Evolutionary conservation across 2,113 vertebrate species (phyloP), one percentile per base, ranked within the genome.

Genomic region (Zootoca vivipara): DNA sequence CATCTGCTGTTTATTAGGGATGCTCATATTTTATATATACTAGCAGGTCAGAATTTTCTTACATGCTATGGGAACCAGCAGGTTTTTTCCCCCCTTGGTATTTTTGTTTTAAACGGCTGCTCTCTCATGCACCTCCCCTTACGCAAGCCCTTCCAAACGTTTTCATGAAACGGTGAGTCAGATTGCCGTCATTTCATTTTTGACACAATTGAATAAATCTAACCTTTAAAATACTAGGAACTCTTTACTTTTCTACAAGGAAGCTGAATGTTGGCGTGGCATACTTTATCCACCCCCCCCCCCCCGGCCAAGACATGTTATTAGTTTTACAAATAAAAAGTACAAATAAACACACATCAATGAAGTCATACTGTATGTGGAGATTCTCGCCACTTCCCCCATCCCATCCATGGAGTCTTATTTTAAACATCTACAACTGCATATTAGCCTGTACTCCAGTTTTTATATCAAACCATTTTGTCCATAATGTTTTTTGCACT

Each of bases 1-100:
- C 96, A 93, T 95, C 95, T 95, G 95, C 93, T 89, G 92, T 90
- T 91, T 93, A 88, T 93, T 93, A 94, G 93, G 58, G 92, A 85
- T 89, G 92, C 91, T 95, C 90, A 42, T 92, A 88, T 94, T 95
- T 94, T 92, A 91, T 82, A 79, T 86, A 86, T 65, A 81, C 74
- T 33, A 70, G 52, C 89, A 89, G 85, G 84, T 22, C 83, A 58
- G 93, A 92, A 88, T 78, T 77, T 83, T 78, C 73, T 33, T 40
- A 82, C 40, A 82, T 56, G 26, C 28, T 82, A 91, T 82, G 78
- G 75, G 7, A 24, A 69, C 15, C 65, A 40, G 38, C 40, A 52
- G 22, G 52, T 75, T 67, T 83, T 85, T 88, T 87, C n/a, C n/a
- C n/a, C n/a, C n/a, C n/a, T 46, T 46, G 1, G 46, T 46, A 52